Evolutionary conservation across 2,888 invertebrate genomes (phyloP).

Genomic region (Sipha maydis): DNA sequence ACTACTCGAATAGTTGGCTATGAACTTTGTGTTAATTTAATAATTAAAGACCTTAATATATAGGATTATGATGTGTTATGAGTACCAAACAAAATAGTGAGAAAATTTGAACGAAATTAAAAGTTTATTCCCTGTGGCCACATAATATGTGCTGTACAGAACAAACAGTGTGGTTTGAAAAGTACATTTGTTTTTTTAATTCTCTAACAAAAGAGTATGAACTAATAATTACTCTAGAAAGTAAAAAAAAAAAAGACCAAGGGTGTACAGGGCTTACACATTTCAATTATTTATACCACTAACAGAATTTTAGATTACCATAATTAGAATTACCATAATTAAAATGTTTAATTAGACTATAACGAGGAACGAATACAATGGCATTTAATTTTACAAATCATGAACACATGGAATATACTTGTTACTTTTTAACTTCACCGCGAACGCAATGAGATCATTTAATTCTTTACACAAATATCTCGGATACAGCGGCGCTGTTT

Average conservation of each 20-base stretch:
- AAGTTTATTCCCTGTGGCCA: too few species aligned
- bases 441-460: background rate
- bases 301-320: background rate
- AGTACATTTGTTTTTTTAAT: too few species aligned
- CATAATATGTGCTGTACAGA: too few species aligned
- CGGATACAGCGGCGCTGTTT: too few species aligned
- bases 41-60: background rate
- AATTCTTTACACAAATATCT: background rate
- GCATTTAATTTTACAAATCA: background rate
- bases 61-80: too few species aligned
- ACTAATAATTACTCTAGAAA: too few species aligned
- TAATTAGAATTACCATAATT: background rate
- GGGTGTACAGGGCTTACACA: too few species aligned
- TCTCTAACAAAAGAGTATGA: too few species aligned
- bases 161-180: too few species aligned
- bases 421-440: background rate
- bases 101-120: too few species aligned
- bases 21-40: background rate
- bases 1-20: background rate
- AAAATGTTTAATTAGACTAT: background rate
- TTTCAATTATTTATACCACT: background rate
- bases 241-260: too few species aligned
- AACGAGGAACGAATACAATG: background rate
- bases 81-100: too few species aligned
- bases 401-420: background rate